Evolutionary conservation across 37 sponge, comb jelly and placozoan genomes (phyloP), one percentile per base, ranked within the genome.

Genomic region (Geodia barretti): DNA sequence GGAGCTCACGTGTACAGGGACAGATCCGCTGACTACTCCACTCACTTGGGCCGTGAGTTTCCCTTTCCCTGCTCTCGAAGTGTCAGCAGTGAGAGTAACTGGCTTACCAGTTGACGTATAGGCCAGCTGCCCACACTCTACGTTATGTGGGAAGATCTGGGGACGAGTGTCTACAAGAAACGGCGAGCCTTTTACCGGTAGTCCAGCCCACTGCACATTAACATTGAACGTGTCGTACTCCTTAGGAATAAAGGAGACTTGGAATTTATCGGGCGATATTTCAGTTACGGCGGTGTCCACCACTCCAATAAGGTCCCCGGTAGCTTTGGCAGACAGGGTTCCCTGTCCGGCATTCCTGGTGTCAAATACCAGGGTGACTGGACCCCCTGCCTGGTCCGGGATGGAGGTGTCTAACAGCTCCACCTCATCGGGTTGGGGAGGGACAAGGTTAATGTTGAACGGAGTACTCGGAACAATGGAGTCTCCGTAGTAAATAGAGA

Each of bases 341-440:
- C 92, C 92, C 0, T 68, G 73, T 5, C 92, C 92, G n/a, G 93
- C 93, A 42, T 85, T 61, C 0, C 39, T 33, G 21, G 77, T 71
- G 59, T 88, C 89, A 68, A 87, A 79, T 68, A 21, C 4, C 17
- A 84, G 37, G 0, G 31, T 3, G 9, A 88, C 78, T 32, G 87
- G 81, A 4, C 54, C 79, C 40, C 76, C 81, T 35, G 35, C 70
- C 2, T 26, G 42, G 20, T 73, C 54, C 2, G 81, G 81, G 4
- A 75, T 20, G 32, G 32, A 26, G 11, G 76, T 87, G 20, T 54
- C 63, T n/a, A 43, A 35, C 23, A 58, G 76, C 61, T 60, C 61
- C 68, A 87, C 87, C 20, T 42, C n/a, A 24, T 74, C 60, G 0
- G 87, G 73, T 5, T 66, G 61, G 25, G 87, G 75, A n/a, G 87